Conservation (phyloP, 2,888 invertebrate genomes). For the Kryphioiulus occultus region DNA sequence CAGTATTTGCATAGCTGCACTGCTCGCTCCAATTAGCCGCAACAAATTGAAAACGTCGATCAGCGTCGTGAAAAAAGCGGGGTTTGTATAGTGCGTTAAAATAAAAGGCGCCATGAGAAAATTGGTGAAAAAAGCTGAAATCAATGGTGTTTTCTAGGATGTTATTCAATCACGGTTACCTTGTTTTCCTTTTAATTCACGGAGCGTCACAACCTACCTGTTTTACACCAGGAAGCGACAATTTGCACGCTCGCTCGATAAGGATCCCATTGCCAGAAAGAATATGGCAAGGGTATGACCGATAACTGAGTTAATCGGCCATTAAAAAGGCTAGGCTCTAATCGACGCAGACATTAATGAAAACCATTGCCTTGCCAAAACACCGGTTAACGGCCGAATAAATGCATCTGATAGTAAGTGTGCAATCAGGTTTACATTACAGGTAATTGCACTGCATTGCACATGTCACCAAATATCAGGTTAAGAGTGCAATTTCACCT, state of each 20-base stretch:
- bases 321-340: neutral
- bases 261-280: neutral
- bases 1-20: conserved; percentile 14
- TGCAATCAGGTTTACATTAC: too few relatives aligned
- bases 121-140: neutral
- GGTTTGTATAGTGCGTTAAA: neutral
- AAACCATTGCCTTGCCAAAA: too few relatives aligned
- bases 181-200: neutral
- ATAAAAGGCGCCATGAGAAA: neutral
- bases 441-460: too few relatives aligned
- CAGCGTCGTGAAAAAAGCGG: neutral
- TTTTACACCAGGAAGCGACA: neutral
- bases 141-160: neutral
- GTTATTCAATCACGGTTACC: neutral
- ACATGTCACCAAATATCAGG: too few relatives aligned
- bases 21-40: conserved; percentile 27
- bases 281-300: too few relatives aligned
- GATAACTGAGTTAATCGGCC: too few relatives aligned
- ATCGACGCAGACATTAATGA: too few relatives aligned
- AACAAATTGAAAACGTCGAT: neutral
- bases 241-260: neutral
- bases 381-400: neutral
- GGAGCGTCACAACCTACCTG: neutral
- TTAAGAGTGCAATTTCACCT: too few relatives aligned
- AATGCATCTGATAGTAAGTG: too few relatives aligned